A percentile compares a stretch with the other conserved stretches of the same genome.
Conservation (phyloP, 1,140 invertebrate genomes). For the Cepaea nemoralis region DNA sequence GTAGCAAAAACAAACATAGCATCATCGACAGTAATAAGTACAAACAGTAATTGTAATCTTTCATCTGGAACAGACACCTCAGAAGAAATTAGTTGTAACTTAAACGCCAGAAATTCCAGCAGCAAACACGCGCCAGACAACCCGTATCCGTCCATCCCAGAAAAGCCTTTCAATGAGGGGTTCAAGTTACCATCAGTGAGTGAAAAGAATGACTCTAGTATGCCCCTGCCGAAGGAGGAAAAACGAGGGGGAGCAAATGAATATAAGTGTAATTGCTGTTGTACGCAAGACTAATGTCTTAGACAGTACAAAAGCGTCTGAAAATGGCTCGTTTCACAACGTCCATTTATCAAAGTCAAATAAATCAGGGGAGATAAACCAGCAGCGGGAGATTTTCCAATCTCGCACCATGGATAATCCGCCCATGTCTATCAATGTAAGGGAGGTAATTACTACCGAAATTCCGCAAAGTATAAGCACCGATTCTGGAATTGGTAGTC, state of each 20-base stretch:
- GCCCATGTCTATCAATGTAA: too few species aligned
- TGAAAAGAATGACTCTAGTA: not conserved
- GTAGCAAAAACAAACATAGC: too few species aligned
- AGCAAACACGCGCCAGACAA: too few species aligned
- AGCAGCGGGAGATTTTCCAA: not conserved
- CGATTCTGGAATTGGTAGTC: slow-evolving; percentile 22
- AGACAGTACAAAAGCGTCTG: not conserved
- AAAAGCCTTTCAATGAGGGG: not conserved
- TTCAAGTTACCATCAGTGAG: too few species aligned
- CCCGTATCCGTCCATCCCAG: not conserved
- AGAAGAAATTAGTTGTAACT: too few species aligned
- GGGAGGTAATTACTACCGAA: slow-evolving; percentile 2
- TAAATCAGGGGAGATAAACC: not conserved
- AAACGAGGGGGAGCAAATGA: not conserved
- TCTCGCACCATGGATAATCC: not conserved
- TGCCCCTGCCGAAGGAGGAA: not conserved
- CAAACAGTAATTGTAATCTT: too few species aligned
- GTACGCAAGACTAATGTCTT: not conserved
- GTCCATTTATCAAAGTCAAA: not conserved
- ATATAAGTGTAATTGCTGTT: not conserved
- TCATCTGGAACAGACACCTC: too few species aligned
- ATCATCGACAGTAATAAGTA: too few species aligned
- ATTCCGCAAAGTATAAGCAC: slow-evolving; percentile 28
- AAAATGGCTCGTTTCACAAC: not conserved
- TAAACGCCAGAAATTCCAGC: too few species aligned